Evolutionary conservation across 1,140 invertebrate genomes (phyloP).

Genomic region (Plectrocnemia conspersa): DNA sequence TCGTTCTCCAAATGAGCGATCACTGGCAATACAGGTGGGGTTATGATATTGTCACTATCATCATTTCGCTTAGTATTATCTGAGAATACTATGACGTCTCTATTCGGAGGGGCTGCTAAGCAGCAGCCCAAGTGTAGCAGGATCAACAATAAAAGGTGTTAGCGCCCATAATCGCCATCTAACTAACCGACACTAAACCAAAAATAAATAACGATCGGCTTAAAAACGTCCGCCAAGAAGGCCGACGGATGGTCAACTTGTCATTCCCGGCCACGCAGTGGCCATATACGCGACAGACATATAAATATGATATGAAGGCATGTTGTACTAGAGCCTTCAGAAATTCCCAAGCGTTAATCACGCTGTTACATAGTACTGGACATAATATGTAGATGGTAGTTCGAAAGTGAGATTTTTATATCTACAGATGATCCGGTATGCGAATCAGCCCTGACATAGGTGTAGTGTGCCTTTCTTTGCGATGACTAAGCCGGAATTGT

Average conservation of each 20-base stretch:
- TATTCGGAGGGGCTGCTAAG: slow-evolving; percentile 1
- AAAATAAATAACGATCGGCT: slow-evolving; percentile 9
- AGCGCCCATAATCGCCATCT: background rate
- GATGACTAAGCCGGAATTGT: no score
- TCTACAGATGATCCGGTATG: no score
- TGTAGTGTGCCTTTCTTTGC: no score
- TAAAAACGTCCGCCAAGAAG: slow-evolving; percentile 23
- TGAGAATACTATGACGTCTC: slow-evolving; percentile 24
- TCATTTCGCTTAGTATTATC: slow-evolving; percentile 20
- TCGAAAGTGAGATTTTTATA: no score
- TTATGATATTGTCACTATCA: slow-evolving; percentile 16
- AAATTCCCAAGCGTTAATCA: slow-evolving; percentile 7
- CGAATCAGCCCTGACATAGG: no score
- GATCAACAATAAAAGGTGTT: background rate
- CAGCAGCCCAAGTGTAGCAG: background rate
- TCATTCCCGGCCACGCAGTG: slow-evolving; percentile 14
- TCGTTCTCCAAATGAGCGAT: slow-evolving; percentile 31
- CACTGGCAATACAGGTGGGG: slow-evolving; percentile 26
- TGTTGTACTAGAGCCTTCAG: slow-evolving; percentile 8
- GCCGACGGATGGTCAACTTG: slow-evolving; percentile 13
- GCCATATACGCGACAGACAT: slow-evolving; percentile 11
- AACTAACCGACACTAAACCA: slow-evolving; percentile 21
- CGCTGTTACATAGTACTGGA: background rate
- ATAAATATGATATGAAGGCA: slow-evolving; percentile 12
- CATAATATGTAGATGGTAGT: no score